These are phyloP conservation scores for Pipistrellus pipistrellus DNA, from an alignment of 2,797 vertebrate genomes.

Conservation along the genomic window DNA sequence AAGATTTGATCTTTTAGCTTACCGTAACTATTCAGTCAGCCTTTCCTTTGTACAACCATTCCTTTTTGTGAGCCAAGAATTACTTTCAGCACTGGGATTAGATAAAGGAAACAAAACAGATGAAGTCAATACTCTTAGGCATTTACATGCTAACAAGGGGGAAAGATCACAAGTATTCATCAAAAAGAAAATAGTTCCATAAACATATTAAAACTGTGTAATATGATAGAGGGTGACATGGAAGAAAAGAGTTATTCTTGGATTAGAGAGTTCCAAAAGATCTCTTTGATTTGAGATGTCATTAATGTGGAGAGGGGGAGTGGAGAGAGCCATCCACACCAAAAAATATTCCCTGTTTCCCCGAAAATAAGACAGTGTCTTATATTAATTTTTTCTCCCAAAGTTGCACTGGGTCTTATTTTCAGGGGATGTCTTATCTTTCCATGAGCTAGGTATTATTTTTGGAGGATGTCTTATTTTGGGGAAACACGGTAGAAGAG, in stretches of 20 bases:
- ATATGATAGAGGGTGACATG: not conserved
- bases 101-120: conserved; percentile 46
- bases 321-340: not conserved
- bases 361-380: no score
- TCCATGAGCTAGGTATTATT: no score
- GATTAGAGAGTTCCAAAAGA: not conserved
- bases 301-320: not conserved
- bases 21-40: not conserved
- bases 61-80: not conserved
- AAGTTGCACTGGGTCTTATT: no score
- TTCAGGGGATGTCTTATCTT: no score
- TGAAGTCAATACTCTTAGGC: not conserved
- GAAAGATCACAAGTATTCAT: conserved; percentile 3
- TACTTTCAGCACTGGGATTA: not conserved
- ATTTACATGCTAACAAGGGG: not conserved
- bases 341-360: not conserved
- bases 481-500: not conserved
- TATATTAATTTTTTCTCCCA: no score
- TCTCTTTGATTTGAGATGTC: not conserved
- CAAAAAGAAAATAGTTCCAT: not conserved
- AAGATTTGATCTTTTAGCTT: not conserved
- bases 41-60: not conserved
- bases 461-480: no score
- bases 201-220: conserved; percentile 5
- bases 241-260: not conserved